Evolutionary conservation across 2,797 vertebrate species (phyloP).

Genomic region (Rhinogobio ventralis): DNA sequence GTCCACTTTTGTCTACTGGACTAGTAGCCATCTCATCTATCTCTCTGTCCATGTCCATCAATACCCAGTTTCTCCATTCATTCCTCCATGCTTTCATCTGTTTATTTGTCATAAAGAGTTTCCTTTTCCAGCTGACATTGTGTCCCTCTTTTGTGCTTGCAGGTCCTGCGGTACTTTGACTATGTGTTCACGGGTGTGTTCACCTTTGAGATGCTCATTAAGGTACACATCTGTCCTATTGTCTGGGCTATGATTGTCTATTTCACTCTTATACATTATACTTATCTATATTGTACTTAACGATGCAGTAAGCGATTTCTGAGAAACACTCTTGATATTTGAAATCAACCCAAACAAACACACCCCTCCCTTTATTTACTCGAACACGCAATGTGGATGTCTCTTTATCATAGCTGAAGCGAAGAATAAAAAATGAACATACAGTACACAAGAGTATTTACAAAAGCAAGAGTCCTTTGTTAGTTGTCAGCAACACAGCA

Average conservation of each 20-base stretch:
- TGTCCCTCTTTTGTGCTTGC: slow-evolving; percentile 35
- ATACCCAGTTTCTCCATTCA: not conserved
- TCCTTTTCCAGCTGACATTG: not conserved
- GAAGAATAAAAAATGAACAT: not conserved
- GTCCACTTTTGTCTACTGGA: slow-evolving; percentile 1
- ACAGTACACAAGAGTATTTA: not conserved
- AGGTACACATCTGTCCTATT: slow-evolving; percentile 75
- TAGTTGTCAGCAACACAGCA: not conserved
- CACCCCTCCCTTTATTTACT: not conserved
- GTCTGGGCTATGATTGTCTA: not conserved
- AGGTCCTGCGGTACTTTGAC: slow-evolving; percentile 93
- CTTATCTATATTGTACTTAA: not conserved
- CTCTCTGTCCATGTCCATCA: not conserved
- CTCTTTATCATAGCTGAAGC: too few relatives aligned
- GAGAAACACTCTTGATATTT: not conserved
- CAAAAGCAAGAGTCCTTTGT: not conserved
- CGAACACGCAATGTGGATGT: too few relatives aligned
- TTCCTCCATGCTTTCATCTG: not conserved
- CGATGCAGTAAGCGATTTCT: not conserved
- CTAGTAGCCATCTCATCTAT: not conserved
- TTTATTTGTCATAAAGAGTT: not conserved
- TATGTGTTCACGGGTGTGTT: slow-evolving; percentile 95
- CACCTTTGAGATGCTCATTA: slow-evolving; percentile 95
- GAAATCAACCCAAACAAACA: not conserved
- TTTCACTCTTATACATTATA: not conserved